Evolutionary conservation across 2,888 invertebrate genomes (phyloP), one percentile per base, ranked within the genome.

Genomic region (Ecliptopera silaceata): DNA sequence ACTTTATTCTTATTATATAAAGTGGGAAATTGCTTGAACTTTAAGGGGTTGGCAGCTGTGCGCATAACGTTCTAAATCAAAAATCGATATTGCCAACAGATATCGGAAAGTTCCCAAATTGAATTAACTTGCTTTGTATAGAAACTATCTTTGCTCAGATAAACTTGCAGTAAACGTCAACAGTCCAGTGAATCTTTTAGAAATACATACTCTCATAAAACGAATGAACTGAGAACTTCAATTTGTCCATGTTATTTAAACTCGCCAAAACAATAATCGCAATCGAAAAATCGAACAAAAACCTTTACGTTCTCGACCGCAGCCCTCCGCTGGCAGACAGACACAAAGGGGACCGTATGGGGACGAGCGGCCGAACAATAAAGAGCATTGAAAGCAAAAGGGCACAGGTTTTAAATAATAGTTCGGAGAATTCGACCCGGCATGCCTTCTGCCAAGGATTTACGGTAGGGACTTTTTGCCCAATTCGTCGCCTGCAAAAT

Each of bases 381-480:
- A 79, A 67, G 71, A 59, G 73, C 71, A 80, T 82, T 83, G 77
- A 79, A 78, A 73, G 70, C 63, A 65, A 80, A 80, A 79, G 79
- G 82, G 82, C 80, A 80, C 80, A 78, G 77, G 79, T 78, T 77
- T 79, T 76, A 71, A 79, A 82, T 79, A 82, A 82, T 77, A 75
- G 78, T 72, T 65, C 59, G 66, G 75, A 72, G 76, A 82, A 81
- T 79, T 75, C 73, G 72, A 80, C 70, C 70, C 75, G 70, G 68
- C 73, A 70, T 73, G 74, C 76, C 74, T 72, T 39, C 38, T 38
- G 56, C 51, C 69, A 69, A 72, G 73, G 72, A 77, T 78, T 79
- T 79, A 61, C 61, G 66, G 59, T 39, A 67, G 70, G 74, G 71
- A 65, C 70, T 77, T 82, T 80, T 80, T 77, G 68, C 66, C 63